These are phyloP conservation scores for Glyphotaelius pellucidus DNA, from an alignment of 2,888 invertebrate genomes.

Conservation along the genomic window DNA sequence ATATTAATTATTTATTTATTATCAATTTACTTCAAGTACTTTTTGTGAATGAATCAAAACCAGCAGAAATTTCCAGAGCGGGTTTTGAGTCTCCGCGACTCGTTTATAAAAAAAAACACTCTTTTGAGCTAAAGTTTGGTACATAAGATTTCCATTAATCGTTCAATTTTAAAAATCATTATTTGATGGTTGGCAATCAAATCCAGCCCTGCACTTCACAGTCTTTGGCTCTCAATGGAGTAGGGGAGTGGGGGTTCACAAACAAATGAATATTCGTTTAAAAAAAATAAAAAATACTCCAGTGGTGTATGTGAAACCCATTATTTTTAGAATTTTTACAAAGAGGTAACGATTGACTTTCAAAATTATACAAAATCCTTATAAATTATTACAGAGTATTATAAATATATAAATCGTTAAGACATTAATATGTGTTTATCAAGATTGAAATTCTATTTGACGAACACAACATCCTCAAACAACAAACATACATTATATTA, in stretches of 20 bases:
- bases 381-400: neutral
- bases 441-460: neutral
- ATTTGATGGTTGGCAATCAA: neutral
- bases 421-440: neutral
- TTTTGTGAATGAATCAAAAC: too few relatives aligned
- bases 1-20: too few relatives aligned
- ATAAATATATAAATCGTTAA: neutral
- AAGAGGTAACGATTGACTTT: neutral
- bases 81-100: too few relatives aligned
- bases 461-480: neutral
- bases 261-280: slow-evolving; percentile 7
- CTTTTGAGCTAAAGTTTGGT: neutral
- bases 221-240: slow-evolving; percentile 45
- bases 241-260: slow-evolving; percentile 31
- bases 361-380: neutral
- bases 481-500: neutral
- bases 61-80: too few relatives aligned
- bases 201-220: slow-evolving; percentile 26
- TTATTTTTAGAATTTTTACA: slow-evolving; percentile 2
- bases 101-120: neutral
- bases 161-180: neutral
- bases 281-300: slow-evolving; percentile 3
- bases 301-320: slow-evolving; percentile 23
- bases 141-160: neutral
- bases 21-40: too few relatives aligned